phyloP scores from a whole-genome alignment of 2,113 vertebrate genomes.

The Tenrec ecaudatus region DNA sequence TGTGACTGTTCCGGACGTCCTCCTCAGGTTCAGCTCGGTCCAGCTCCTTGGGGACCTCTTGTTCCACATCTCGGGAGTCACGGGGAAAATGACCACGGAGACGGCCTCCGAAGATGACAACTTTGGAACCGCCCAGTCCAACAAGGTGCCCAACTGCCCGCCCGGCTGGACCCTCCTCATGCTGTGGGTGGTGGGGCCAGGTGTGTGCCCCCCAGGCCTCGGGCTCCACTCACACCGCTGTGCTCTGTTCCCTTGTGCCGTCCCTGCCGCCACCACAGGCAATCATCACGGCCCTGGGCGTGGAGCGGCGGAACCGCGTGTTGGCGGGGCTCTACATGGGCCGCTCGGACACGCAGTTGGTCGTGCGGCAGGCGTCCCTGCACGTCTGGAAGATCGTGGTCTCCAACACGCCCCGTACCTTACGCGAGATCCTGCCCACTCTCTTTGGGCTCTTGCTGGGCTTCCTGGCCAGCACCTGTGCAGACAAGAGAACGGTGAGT shows the following conservation, averaged over 20 bases:
- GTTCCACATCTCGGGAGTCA: slow-evolving; percentile 99
- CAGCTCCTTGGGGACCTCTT: slow-evolving; percentile 98
- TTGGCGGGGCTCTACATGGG: slow-evolving; percentile 99
- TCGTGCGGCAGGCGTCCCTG: slow-evolving; percentile 97
- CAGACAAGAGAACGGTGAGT: slow-evolving; percentile 97
- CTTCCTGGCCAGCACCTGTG: slow-evolving; percentile 97
- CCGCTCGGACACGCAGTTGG: slow-evolving; percentile 97
- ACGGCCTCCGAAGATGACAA: slow-evolving; percentile 99
- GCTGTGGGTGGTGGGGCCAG: neutral
- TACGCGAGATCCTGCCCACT: slow-evolving; percentile 97
- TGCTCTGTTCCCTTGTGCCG: neutral
- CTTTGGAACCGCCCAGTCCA: slow-evolving; percentile 97
- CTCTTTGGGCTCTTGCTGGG: slow-evolving; percentile 96
- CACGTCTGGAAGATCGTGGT: slow-evolving; percentile 99
- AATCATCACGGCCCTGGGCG: slow-evolving; percentile 95
- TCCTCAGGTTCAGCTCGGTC: slow-evolving; percentile 96
- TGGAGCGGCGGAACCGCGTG: slow-evolving; percentile 96
- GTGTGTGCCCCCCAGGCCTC: neutral
- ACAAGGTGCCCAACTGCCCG: slow-evolving; percentile 88
- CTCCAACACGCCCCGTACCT: slow-evolving; percentile 97
- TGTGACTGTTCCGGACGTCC: slow-evolving; percentile 8
- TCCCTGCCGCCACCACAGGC: slow-evolving; percentile 86
- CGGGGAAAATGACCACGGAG: slow-evolving; percentile 99
- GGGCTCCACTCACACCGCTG: neutral
- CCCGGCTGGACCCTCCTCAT: neutral